Base-by-base conservation (phyloP, 2,888 invertebrate species). In the Agonum fuliginosum region DNA sequence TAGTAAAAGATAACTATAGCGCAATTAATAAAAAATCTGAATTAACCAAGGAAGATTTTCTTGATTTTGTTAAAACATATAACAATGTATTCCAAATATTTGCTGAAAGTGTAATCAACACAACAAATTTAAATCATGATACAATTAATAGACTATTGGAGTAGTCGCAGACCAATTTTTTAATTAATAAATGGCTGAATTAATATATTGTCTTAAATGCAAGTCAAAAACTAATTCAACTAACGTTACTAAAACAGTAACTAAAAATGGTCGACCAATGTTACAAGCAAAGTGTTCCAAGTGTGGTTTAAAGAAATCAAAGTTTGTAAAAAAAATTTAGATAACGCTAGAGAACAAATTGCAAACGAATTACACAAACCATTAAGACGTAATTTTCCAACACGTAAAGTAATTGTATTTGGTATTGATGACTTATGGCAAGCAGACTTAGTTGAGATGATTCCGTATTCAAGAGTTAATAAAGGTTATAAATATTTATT, bases 381-480 rank as follows among this genome's bases (percentile, higher is more conserved):
- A n/a, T n/a, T n/a, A n/a, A n/a, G n/a, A n/a, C n/a, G n/a, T n/a
- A n/a, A n/a, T n/a, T n/a, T n/a, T n/a, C n/a, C n/a, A n/a, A n/a
- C n/a, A n/a, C n/a, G n/a, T n/a, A n/a, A n/a, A n/a, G n/a, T n/a
- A n/a, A n/a, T n/a, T n/a, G n/a, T 10, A 51, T 2, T 0, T n/a
- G 85, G 83, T 43, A 80, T 86, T 3, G 83, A 86, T 81, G 86
- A 87, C 79, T 81, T 86, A 10, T 86, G 84, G 86, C 87, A 87
- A 82, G 84, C 84, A 12, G 86, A 87, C 83, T 81, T 87, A 6
- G 85, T 84, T 19, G 83, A 84, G 78, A 83, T 86, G 83, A 78
- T 76, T 34, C 73, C 79, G 19, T 84, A 83, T 82, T 65, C 84
- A 8, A 79, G 74, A 58, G 76, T 81, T 19, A 86, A 86, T 79